Evolutionary conservation across 2,113 vertebrate genomes (phyloP).

Genomic region (Psephotus haematonotus): DNA sequence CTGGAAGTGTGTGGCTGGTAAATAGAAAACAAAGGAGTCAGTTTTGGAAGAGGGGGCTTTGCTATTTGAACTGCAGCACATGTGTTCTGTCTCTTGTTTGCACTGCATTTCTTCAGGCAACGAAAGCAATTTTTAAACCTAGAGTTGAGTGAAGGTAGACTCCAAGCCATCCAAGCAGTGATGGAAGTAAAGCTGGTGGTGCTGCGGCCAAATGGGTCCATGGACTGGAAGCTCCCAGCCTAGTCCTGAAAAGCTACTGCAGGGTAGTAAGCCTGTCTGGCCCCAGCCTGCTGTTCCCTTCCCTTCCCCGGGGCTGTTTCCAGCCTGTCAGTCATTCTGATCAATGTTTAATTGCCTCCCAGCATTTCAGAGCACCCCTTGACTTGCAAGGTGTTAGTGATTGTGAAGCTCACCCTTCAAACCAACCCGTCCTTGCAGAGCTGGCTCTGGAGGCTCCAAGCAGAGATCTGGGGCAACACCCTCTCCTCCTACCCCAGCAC

Average conservation of each 20-base stretch:
- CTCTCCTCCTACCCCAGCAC: neutral
- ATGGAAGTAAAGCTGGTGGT: neutral
- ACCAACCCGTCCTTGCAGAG: neutral
- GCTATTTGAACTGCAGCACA: accelerated
- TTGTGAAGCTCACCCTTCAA: accelerated
- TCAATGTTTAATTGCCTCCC: neutral
- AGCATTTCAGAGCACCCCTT: neutral
- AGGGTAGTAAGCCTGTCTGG: neutral
- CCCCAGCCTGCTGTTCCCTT: neutral
- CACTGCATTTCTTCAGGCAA: neutral
- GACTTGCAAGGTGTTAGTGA: neutral
- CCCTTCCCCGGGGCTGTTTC: neutral
- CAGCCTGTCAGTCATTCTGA: neutral
- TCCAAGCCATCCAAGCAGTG: neutral
- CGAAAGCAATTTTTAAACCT: neutral
- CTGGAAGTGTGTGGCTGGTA: neutral
- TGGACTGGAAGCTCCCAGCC: neutral
- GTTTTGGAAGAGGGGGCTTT: neutral
- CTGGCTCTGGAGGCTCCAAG: neutral
- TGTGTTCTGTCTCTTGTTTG: neutral
- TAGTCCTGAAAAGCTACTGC: neutral
- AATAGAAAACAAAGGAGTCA: neutral
- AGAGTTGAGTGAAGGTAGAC: neutral
- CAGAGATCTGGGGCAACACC: neutral
- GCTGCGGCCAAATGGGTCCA: accelerated